phyloP scores from a whole-genome alignment of 2,113 vertebrate genomes.

The Pipa parva region DNA sequence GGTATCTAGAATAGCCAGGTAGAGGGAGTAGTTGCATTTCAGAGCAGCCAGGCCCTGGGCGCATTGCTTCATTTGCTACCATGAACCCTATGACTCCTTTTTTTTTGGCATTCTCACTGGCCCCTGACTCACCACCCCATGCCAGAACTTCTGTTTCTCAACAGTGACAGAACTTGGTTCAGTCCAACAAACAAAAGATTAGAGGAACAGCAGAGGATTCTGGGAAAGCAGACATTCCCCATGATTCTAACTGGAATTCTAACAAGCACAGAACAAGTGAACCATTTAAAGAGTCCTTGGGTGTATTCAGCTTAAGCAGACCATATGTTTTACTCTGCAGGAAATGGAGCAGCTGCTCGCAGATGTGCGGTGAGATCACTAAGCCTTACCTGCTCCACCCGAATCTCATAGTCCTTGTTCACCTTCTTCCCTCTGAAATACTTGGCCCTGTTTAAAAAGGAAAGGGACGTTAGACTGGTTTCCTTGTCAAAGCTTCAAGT shows the following conservation, averaged over 20 bases:
- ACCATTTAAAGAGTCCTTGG: background rate
- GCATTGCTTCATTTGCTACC: too few relatives aligned
- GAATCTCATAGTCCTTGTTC: slow-evolving; percentile 87
- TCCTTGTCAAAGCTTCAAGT: slow-evolving; percentile 6
- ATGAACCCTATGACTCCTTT: too few relatives aligned
- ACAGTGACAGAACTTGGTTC: too few relatives aligned
- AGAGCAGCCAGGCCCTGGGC: background rate
- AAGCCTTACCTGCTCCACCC: slow-evolving; percentile 87
- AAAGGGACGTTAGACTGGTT: slow-evolving; percentile 9
- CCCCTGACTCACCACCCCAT: too few relatives aligned
- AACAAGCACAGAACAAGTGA: background rate
- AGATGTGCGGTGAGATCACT: background rate
- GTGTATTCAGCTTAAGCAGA: background rate
- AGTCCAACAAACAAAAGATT: background rate
- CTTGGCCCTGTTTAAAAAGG: slow-evolving; percentile 72
- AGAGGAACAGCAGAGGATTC: background rate
- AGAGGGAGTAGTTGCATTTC: background rate
- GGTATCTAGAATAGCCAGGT: slow-evolving; percentile 8
- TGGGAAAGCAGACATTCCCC: background rate
- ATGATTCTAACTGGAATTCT: background rate
- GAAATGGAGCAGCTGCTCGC: too few relatives aligned
- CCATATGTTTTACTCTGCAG: background rate
- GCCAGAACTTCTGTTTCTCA: too few relatives aligned
- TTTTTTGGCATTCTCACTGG: too few relatives aligned
- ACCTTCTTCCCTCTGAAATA: slow-evolving; percentile 91